Base-by-base conservation (phyloP, 2,888 invertebrate genomes). In the Thereva unica region DNA sequence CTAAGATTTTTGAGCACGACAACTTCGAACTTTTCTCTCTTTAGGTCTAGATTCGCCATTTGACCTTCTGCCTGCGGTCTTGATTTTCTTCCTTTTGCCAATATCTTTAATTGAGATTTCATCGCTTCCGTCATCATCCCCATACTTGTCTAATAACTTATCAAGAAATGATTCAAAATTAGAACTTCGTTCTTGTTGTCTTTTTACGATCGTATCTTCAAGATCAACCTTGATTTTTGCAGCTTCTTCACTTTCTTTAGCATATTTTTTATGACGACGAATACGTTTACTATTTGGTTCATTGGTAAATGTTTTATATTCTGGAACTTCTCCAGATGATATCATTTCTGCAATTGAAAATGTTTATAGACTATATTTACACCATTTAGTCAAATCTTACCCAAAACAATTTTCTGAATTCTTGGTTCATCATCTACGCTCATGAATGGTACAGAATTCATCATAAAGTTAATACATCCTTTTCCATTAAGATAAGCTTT, bases 391-490 rank as follows among this genome's bases (percentile, higher is more conserved):
- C 10, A 44, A 37, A 49, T 23, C 49, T 70, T 74, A 72, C 82
- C 83, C 73, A 83, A 82, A 1, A 93, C 84, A 66, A 92, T 86
- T 67, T 85, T 83, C 45, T 83, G 83, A 59, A 93, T 84, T 71
- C 96, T 85, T 0, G 89, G 87, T 78, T 96, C 96, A 77, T 93
- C 92, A 61, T 90, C 89, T 67, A 89, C 86, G 68, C 88, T 87
- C 72, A 90, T 88, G 77, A 93, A 91, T 64, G 95, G 90, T 34
- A 96, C 90, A 75, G 85, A 83, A 76, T 93, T 90, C 73, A 92
- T 85, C 73, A 97, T 93, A 66, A 86, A 85, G 77, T 94, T 89
- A 88, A 96, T 93, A 76, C 93, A 89, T 35, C 96, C 96, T 80
- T 93, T 89, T 40, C 89, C 89, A 67, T 88, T 85, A 68, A 90